Evolutionary conservation across 2,888 invertebrate genomes (phyloP).

Genomic region (Tipula vernalis): DNA sequence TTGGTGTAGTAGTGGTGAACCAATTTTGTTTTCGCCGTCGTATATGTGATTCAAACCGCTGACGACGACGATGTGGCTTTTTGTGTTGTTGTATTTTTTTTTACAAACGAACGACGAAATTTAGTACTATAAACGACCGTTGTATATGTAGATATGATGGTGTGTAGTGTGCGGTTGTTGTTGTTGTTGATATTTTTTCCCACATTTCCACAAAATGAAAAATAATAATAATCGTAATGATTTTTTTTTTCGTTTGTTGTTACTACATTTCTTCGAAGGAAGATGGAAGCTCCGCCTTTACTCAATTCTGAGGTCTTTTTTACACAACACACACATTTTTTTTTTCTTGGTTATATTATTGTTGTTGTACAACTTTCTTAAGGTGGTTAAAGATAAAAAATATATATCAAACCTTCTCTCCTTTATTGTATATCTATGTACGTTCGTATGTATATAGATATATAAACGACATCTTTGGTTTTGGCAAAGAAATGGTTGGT

Average conservation of each 20-base stretch:
- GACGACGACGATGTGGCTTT: constrained; percentile 11
- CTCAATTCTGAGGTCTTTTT: constrained; percentile 8
- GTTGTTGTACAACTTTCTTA: constrained; percentile 6
- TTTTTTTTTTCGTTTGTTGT: neutral
- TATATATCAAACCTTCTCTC: neutral
- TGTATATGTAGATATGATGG: neutral
- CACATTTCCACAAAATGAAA: constrained; percentile 4
- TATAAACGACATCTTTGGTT: constrained; percentile 7
- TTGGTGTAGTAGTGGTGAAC: neutral
- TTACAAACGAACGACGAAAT: neutral
- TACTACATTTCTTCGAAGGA: neutral
- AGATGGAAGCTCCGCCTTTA: constrained; percentile 9
- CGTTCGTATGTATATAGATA: neutral
- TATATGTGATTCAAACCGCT: neutral
- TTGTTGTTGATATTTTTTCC: neutral
- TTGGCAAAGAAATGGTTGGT: constrained; percentile 8
- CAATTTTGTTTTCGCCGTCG: neutral
- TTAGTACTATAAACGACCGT: constrained; percentile 1
- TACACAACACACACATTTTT: neutral
- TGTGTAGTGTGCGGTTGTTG: neutral
- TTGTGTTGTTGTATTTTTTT: neutral
- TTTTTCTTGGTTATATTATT: neutral
- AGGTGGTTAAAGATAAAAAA: constrained; percentile 7
- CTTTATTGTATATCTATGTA: neutral
- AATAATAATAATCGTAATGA: constrained; percentile 4